Percentiles rank a stretch among this genome's conserved stretches.
phyloP scores from a whole-genome alignment of 2,797 vertebrate genomes.

The Cephalopachus bancanus region DNA sequence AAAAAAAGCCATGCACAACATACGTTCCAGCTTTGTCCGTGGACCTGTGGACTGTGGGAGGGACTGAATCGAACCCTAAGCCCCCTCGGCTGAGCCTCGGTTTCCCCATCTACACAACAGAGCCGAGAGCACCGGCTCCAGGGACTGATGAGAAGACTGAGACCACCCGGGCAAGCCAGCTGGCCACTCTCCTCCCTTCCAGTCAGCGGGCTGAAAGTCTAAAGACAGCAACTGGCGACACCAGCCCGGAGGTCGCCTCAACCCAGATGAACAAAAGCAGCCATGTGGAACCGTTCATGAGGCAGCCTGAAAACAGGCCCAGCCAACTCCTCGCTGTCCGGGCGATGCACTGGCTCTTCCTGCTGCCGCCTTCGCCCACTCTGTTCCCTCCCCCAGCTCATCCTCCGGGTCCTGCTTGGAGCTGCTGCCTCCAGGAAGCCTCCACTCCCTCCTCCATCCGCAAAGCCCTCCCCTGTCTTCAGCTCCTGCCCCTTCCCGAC shows the following conservation, averaged over 20 bases:
- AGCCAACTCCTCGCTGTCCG: neutral
- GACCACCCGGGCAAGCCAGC: too few species aligned
- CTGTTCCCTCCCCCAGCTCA: neutral
- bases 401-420: neutral
- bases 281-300: too few species aligned
- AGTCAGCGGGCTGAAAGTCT: neutral
- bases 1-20: fast-evolving
- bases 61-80: neutral
- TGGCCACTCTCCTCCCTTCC: neutral
- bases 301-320: neutral
- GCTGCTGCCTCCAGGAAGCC: neutral
- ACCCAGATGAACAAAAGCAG: neutral
- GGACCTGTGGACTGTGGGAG: neutral
- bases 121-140: neutral
- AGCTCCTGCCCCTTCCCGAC: neutral
- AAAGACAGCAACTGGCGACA: neutral
- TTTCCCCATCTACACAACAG: neutral
- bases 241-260: neutral
- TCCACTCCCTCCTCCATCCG: neutral
- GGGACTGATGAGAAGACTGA: neutral
- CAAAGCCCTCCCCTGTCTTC: neutral
- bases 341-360: neutral
- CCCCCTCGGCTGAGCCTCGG: neutral
- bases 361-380: neutral
- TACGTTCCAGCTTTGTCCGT: neutral